Base-by-base conservation (phyloP, 2,113 vertebrate species). In the Amazona guildingii region DNA sequence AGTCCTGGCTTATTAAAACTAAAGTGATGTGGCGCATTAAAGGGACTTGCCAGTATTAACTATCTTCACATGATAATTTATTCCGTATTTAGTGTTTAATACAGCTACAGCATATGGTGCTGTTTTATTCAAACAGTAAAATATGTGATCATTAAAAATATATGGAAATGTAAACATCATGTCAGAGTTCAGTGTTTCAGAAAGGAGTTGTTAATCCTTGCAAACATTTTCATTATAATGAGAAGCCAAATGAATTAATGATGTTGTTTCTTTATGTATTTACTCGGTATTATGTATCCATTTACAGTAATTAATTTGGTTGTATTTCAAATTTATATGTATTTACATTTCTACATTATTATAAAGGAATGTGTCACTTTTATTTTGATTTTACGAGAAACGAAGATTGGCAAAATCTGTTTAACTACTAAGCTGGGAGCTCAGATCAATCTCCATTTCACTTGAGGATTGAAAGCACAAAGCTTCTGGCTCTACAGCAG, bases 131-230 rank as follows among this genome's bases (percentile, higher is more conserved):
- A 94, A 96, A 92, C 2, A 0, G 44, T 82, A 94, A 95, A 96
- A 44, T 88, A 64, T 84, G 88, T 73, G 46, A 89, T 96, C 95
- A 90, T 96, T 94, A 94, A 94, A 96, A 96, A 94, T 94, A 92
- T 73, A 96, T 86, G 94, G 83, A 91, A 93, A 83, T 94, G 90
- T 94, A 96, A 96, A 90, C 83, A 92, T 41, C 5, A 1, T 91
- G 95, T 94, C 84, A 93, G 87, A 86, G 86, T 85, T 94, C 84
- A 92, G 27, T 48, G 43, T 81, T 86, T 96, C 84, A 94, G 76
- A 88, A 92, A 81, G 59, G 29, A 91, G 70, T 29, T 87, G 78
- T 92, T 92, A 97, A 95, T 96, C 75, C 76, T 92, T 52, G 13
- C 43, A 73, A 77, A 94, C 59, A 44, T 21, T 91, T 94, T 94